phyloP scores from a whole-genome alignment of 2,888 invertebrate genomes.

The Acronicta alni region DNA sequence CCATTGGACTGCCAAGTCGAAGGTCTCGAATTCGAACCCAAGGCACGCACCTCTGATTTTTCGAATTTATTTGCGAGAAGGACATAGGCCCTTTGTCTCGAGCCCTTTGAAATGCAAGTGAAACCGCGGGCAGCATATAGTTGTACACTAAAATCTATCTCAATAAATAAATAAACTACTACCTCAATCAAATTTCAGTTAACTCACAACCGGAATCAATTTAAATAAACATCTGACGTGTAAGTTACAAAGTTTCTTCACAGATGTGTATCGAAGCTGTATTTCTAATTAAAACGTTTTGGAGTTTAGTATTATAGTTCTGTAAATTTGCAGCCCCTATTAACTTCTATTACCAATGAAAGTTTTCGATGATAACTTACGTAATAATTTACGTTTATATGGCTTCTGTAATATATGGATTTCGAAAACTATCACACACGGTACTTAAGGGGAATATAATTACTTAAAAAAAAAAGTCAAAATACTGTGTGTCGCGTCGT shows the following conservation, averaged over 20 bases:
- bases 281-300: conserved; percentile 45
- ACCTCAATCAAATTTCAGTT: conserved; percentile 5
- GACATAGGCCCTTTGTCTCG: too few relatives aligned
- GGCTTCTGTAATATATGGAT: conserved; percentile 15
- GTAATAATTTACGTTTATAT: conserved; percentile 3
- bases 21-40: too few relatives aligned
- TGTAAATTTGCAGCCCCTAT: conserved; percentile 12
- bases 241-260: conserved; percentile 10
- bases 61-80: too few relatives aligned
- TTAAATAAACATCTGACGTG: conserved; percentile 13
- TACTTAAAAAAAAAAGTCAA: too few relatives aligned
- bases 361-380: conserved; percentile 30
- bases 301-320: conserved; percentile 22
- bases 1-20: too few relatives aligned
- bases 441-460: too few relatives aligned
- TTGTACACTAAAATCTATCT: too few relatives aligned
- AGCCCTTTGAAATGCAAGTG: too few relatives aligned
- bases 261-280: conserved; percentile 29
- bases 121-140: too few relatives aligned
- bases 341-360: conserved; percentile 35
- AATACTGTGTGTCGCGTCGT: too few relatives aligned
- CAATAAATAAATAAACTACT: neutral
- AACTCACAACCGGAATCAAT: conserved; percentile 3
- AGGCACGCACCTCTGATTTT: too few relatives aligned
- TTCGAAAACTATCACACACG: too few relatives aligned